Conservation (phyloP, 2,113 vertebrate genomes). For the Psittacula cyanocephala region DNA sequence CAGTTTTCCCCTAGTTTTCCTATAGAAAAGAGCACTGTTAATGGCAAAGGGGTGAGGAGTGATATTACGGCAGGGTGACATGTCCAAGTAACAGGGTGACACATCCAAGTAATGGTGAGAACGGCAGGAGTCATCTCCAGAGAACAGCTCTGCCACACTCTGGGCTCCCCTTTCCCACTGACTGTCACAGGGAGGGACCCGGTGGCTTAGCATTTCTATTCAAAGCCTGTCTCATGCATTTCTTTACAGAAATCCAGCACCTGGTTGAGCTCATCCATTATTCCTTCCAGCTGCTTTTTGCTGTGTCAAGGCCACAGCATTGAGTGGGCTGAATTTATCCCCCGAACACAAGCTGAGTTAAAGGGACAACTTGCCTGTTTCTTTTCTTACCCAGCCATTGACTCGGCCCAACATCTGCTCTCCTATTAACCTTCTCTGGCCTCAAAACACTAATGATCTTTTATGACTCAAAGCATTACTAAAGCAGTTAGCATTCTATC, state of each 20-base stretch:
- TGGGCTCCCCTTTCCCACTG: neutral
- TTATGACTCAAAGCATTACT: neutral
- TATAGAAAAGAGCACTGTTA: neutral
- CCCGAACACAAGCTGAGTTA: neutral
- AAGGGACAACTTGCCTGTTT: neutral
- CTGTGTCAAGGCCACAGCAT: neutral
- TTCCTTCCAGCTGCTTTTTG: slow-evolving; percentile 25
- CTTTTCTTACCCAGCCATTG: slow-evolving; percentile 6
- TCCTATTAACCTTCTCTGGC: neutral
- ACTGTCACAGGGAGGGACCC: neutral
- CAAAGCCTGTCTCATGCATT: neutral
- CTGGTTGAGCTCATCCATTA: slow-evolving; percentile 26
- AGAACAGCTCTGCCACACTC: neutral
- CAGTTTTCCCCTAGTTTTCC: neutral
- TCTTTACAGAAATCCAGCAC: neutral
- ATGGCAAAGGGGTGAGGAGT: neutral
- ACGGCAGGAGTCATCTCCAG: neutral
- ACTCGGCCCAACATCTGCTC: slow-evolving; percentile 42
- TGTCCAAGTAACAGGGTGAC: neutral
- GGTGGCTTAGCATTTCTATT: neutral
- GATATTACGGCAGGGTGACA: neutral
- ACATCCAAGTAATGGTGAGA: neutral
- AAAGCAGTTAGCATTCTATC: neutral
- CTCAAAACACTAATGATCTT: neutral
- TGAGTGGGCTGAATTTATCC: neutral